These are phyloP conservation scores for Prinia subflava DNA, from an alignment of 2,113 vertebrate species.

Conservation along the genomic window DNA sequence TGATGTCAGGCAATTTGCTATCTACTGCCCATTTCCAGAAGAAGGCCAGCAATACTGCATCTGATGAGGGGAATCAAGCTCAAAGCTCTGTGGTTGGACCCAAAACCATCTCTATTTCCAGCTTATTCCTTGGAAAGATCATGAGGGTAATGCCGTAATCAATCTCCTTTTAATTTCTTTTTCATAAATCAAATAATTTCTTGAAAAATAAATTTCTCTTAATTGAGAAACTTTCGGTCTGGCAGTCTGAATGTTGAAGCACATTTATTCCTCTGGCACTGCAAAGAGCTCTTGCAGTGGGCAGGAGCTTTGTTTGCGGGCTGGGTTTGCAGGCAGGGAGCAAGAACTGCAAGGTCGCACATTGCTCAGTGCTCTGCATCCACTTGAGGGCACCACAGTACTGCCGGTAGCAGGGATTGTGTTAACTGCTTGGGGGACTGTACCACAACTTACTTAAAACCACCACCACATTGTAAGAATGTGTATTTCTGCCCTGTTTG, in stretches of 20 bases:
- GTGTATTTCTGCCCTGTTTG: background rate
- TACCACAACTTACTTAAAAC: background rate
- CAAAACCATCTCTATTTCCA: background rate
- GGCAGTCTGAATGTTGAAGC: background rate
- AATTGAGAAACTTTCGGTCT: background rate
- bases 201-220: background rate
- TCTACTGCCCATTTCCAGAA: background rate
- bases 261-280: background rate
- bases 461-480: background rate
- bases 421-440: accelerated
- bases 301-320: accelerated
- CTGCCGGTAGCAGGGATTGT: background rate
- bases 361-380: background rate
- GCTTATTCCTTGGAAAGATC: background rate
- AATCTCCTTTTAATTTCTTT: accelerated
- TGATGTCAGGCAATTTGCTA: background rate
- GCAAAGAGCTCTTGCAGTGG: background rate
- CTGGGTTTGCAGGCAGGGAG: background rate
- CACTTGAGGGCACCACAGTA: constrained; percentile 43
- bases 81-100: background rate
- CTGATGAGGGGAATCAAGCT: background rate
- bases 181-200: background rate
- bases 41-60: background rate
- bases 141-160: background rate
- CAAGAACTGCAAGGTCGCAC: accelerated